Conservation (phyloP, 2,797 vertebrate genomes). For the Acanthis flammea region DNA sequence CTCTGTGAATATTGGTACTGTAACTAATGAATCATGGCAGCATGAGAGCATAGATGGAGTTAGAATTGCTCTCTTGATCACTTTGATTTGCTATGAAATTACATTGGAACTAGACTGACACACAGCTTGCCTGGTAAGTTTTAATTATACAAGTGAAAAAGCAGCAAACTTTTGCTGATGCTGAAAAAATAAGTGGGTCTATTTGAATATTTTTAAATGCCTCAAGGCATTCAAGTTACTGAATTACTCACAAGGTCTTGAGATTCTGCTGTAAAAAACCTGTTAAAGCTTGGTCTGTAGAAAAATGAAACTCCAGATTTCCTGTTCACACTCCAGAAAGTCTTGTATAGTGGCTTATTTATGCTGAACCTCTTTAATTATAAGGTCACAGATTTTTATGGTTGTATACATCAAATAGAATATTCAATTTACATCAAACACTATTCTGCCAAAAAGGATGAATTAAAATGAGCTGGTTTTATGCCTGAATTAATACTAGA, state of each 20-base stretch:
- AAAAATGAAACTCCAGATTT: not conserved
- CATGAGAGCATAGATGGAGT: not conserved
- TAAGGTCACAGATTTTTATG: not conserved
- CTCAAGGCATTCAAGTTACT: not conserved
- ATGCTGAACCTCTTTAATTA: constrained; percentile 27
- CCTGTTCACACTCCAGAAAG: not conserved
- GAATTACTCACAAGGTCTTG: not conserved
- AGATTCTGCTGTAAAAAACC: constrained; percentile 5
- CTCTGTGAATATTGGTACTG: not conserved
- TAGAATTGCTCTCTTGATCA: not conserved
- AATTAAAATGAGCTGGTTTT: constrained; percentile 1
- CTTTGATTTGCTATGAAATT: constrained; percentile 7
- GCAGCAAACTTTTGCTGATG: not conserved
- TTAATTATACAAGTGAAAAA: constrained; percentile 28
- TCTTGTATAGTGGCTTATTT: constrained; percentile 13
- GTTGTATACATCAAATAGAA: constrained; percentile 33
- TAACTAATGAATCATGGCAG: not conserved
- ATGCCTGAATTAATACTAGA: not conserved
- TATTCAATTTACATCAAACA: constrained; percentile 37
- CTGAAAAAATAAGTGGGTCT: not conserved
- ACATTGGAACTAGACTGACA: not conserved
- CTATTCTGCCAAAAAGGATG: not conserved
- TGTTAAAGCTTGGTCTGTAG: not conserved
- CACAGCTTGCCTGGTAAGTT: not conserved
- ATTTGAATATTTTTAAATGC: constrained; percentile 37